Base-by-base conservation (phyloP, 2,888 invertebrate genomes). In the Idaea aversata region DNA sequence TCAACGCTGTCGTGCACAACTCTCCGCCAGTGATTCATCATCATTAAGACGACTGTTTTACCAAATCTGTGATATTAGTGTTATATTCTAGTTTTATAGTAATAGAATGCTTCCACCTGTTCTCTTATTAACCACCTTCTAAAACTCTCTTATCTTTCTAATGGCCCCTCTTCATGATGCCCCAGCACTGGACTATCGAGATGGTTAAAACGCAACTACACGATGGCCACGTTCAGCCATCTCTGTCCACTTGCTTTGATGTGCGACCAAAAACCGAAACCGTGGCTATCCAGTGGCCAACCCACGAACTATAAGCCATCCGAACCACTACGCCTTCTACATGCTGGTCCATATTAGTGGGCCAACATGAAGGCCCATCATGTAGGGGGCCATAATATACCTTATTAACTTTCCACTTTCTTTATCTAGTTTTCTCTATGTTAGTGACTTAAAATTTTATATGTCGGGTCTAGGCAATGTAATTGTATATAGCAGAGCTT, bases 1-100 rank as follows among this genome's bases (percentile, higher is more conserved):
- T 93, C 88, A 92, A 93, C 86, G 93, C 93, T 61, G 82, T 93
- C 72, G 93, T 93, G 63, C 92, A 91, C 86, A 92, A 93, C 86
- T 81, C 91, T 57, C 91, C 92, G 65, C 92, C 92, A 65, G 90
- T 91, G 73, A 89, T 90, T 83, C 90, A 91, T 83, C 91, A 92
- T 78, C 92, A 93, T 89, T 93, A 91, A 73, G 74, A 70, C 76
- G 74, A 76, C 71, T 70, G 70, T 74, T 77, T 77, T 80, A 77
- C 77, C 75, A 77, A 83, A 81, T 75, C 88, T 90, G 92, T 91
- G 91, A 91, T 91, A 91, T 86, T 90, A 90, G 87, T 81, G 72
- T 83, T 87, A 84, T 81, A 69, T 74, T 73, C 63, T 79, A 82
- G 79, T 81, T 75, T 78, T 79, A 70, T 80, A 79, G 80, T 78